Conservation (phyloP, 1,140 invertebrate species). For the Ceratina australensis region DNA sequence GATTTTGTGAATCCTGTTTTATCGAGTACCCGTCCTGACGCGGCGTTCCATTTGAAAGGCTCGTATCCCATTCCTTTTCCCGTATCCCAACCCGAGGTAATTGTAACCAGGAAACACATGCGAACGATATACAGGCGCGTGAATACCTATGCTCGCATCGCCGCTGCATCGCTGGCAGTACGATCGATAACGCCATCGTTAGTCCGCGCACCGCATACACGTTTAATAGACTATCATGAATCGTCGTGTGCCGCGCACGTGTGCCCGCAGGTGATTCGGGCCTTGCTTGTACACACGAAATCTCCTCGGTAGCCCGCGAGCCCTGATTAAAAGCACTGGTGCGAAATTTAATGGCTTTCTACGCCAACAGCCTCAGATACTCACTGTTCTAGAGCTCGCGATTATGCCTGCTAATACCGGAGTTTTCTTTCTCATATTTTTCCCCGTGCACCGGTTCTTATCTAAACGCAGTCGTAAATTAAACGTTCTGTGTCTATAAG, state of each 20-base stretch:
- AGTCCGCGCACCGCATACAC: constrained; percentile 20
- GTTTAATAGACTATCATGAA: constrained; percentile 26
- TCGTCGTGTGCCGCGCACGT: constrained; percentile 33
- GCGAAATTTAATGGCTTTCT: not conserved
- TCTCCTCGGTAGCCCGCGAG: not conserved
- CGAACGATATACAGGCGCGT: not conserved
- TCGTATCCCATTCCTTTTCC: not conserved
- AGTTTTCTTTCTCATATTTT: too few species aligned
- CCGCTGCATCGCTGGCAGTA: constrained; percentile 33
- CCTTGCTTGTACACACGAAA: constrained; percentile 11
- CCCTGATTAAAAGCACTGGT: constrained; percentile 10
- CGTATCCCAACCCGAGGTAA: constrained; percentile 8
- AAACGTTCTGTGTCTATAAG: too few species aligned
- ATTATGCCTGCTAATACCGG: too few species aligned
- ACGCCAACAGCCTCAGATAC: not conserved
- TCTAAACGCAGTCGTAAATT: too few species aligned
- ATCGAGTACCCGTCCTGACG: not conserved
- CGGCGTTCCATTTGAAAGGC: constrained; percentile 7
- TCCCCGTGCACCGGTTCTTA: too few species aligned
- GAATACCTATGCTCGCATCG: constrained; percentile 17
- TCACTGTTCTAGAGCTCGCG: not conserved
- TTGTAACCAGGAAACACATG: not conserved
- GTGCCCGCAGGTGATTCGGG: constrained; percentile 25
- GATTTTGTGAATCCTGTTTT: not conserved
- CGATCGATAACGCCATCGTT: constrained; percentile 56